These are phyloP conservation scores for Atopsyche davidsoni DNA, from an alignment of 1,140 invertebrate species.

Conservation along the genomic window DNA sequence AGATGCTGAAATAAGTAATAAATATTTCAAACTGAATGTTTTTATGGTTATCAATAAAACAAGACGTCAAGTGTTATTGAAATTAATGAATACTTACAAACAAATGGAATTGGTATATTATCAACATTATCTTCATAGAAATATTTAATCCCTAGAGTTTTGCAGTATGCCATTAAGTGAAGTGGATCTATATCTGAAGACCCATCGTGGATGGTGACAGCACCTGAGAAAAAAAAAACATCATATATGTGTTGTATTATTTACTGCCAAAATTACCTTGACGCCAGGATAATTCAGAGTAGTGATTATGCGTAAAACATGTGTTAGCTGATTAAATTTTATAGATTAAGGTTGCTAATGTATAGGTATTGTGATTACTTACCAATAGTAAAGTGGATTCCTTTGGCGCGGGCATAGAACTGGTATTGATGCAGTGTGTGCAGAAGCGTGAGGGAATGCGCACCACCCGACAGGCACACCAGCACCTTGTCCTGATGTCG, in stretches of 20 bases:
- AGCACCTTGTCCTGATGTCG: conserved; percentile 74
- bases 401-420: conserved; percentile 67
- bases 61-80: not conserved
- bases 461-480: conserved; percentile 78
- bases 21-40: not conserved
- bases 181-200: conserved; percentile 42
- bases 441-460: conserved; percentile 73
- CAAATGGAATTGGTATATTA: conserved; percentile 32
- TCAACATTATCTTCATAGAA: conserved; percentile 46
- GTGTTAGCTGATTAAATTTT: too few relatives aligned
- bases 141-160: conserved; percentile 43
- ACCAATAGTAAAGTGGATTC: conserved; percentile 66
- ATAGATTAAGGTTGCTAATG: conserved; percentile 59
- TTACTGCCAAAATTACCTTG: not conserved
- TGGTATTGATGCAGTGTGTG: conserved; percentile 82
- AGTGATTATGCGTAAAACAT: too few relatives aligned
- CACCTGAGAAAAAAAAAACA: conserved; percentile 34
- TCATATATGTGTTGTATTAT: not conserved
- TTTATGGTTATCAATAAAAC: not conserved
- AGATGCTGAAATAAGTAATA: conserved; percentile 14
- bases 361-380: too few relatives aligned
- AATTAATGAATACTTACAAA: conserved; percentile 8
- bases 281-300: too few relatives aligned
- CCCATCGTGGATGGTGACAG: conserved; percentile 42
- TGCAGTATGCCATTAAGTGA: conserved; percentile 47